phyloP scores from a whole-genome alignment of 2,888 invertebrate genomes.

The Ennomos fuscantarius region DNA sequence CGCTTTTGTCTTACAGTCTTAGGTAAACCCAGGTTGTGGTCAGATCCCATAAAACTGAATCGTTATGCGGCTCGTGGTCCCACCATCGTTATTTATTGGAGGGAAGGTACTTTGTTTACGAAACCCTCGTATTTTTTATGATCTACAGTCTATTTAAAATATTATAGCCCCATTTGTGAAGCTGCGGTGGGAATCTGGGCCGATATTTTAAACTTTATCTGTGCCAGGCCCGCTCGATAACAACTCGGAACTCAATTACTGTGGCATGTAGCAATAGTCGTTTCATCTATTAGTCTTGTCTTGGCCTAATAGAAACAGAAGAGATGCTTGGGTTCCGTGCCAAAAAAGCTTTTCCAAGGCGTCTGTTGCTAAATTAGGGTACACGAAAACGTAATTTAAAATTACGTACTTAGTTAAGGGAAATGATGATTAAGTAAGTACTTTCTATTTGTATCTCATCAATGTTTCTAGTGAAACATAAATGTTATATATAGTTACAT shows the following conservation, averaged over 20 bases:
- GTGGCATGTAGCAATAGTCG: slow-evolving; percentile 34
- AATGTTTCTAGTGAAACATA: background rate
- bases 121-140: slow-evolving; percentile 58
- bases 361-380: slow-evolving; percentile 25
- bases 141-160: slow-evolving; percentile 58
- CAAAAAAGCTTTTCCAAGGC: slow-evolving; percentile 24
- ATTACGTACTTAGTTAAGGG: slow-evolving; percentile 4
- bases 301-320: slow-evolving; percentile 28
- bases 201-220: slow-evolving; percentile 38
- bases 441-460: slow-evolving; percentile 1
- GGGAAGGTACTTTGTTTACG: slow-evolving; percentile 58
- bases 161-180: slow-evolving; percentile 50
- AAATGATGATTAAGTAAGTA: slow-evolving; percentile 7
- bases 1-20: slow-evolving; percentile 37
- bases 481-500: no score
- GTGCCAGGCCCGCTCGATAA: slow-evolving; percentile 29
- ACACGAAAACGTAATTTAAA: slow-evolving; percentile 24
- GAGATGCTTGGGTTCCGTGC: slow-evolving; percentile 8
- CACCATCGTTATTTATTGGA: slow-evolving; percentile 57
- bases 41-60: slow-evolving; percentile 40
- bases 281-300: slow-evolving; percentile 36
- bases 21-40: slow-evolving; percentile 37
- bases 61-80: slow-evolving; percentile 47
- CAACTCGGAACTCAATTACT: slow-evolving; percentile 29
- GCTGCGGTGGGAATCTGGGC: slow-evolving; percentile 41